phyloP scores from a whole-genome alignment of 2,888 invertebrate genomes.

The Andrena trimmerana region DNA sequence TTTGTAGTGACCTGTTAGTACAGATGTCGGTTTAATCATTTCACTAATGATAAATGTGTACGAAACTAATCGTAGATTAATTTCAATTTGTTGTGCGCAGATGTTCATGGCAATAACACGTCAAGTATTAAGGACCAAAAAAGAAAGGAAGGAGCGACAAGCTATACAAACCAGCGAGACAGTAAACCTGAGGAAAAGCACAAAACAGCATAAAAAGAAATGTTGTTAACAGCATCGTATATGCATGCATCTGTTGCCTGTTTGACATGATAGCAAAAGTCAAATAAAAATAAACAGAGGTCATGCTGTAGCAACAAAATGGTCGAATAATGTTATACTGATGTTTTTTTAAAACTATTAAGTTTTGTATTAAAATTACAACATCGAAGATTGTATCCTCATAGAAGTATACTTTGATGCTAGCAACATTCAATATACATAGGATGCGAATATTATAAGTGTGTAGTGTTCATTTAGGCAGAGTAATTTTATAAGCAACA shows the following conservation, averaged over 20 bases:
- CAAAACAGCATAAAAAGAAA: slow-evolving; percentile 86
- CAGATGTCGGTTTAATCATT: neutral
- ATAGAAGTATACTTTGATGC: slow-evolving; percentile 73
- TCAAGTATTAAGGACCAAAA: slow-evolving; percentile 94
- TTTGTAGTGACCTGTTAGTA: neutral
- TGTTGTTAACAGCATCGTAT: slow-evolving; percentile 82
- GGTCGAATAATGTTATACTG: slow-evolving; percentile 75
- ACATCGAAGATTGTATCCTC: slow-evolving; percentile 69
- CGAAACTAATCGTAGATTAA: neutral
- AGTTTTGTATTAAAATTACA: slow-evolving; percentile 74
- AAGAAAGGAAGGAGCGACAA: slow-evolving; percentile 92
- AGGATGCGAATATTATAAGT: slow-evolving; percentile 61
- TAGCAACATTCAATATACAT: slow-evolving; percentile 68
- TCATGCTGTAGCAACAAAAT: slow-evolving; percentile 67
- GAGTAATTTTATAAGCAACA: slow-evolving; percentile 58
- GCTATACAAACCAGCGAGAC: slow-evolving; percentile 89
- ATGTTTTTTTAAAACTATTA: slow-evolving; percentile 70
- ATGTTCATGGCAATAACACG: slow-evolving; percentile 91
- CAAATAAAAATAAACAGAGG: slow-evolving; percentile 60
- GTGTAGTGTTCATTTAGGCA: slow-evolving; percentile 70
- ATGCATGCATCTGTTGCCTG: slow-evolving; percentile 68
- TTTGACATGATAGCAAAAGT: slow-evolving; percentile 73
- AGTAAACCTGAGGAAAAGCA: slow-evolving; percentile 90
- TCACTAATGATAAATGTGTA: neutral
- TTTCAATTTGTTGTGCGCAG: slow-evolving; percentile 82